These are phyloP conservation scores for Hemibagrus wyckioides DNA, from an alignment of 2,113 vertebrate species.

Conservation along the genomic window DNA sequence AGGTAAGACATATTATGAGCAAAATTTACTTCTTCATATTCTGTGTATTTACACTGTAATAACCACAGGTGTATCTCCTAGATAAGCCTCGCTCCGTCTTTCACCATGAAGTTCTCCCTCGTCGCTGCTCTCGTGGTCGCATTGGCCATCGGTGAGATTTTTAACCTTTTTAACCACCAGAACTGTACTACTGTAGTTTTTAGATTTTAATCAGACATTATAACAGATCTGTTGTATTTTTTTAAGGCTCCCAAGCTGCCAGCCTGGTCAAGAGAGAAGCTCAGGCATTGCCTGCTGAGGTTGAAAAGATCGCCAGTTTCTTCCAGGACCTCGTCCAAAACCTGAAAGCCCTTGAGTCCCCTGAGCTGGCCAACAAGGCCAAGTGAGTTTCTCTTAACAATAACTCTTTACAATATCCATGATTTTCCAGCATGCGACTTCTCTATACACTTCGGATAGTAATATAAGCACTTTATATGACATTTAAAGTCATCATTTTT, in stretches of 20 bases:
- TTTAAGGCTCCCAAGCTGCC: constrained; percentile 61
- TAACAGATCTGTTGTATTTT: neutral
- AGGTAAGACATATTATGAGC: constrained; percentile 44
- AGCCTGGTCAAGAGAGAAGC: constrained; percentile 64
- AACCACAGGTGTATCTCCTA: neutral
- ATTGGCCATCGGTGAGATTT: constrained; percentile 62
- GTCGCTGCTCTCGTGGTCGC: constrained; percentile 54
- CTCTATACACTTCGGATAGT: neutral
- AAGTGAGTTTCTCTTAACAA: constrained; percentile 58
- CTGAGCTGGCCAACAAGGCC: constrained; percentile 62
- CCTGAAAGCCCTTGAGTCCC: constrained; percentile 57
- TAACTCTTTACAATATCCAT: neutral
- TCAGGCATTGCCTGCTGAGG: constrained; percentile 53
- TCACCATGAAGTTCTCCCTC: constrained; percentile 66
- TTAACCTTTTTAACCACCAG: neutral
- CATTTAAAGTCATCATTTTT: neutral
- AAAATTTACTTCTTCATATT: too few relatives aligned
- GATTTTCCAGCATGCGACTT: neutral
- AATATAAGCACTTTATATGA: too few relatives aligned
- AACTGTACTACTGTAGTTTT: neutral
- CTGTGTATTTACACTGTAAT: neutral
- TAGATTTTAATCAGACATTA: neutral
- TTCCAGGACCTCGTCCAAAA: constrained; percentile 64
- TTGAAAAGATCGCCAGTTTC: constrained; percentile 58
- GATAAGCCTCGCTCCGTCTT: constrained; percentile 47